phyloP scores from a whole-genome alignment of 2,113 vertebrate genomes.

The Proteles cristata region DNA sequence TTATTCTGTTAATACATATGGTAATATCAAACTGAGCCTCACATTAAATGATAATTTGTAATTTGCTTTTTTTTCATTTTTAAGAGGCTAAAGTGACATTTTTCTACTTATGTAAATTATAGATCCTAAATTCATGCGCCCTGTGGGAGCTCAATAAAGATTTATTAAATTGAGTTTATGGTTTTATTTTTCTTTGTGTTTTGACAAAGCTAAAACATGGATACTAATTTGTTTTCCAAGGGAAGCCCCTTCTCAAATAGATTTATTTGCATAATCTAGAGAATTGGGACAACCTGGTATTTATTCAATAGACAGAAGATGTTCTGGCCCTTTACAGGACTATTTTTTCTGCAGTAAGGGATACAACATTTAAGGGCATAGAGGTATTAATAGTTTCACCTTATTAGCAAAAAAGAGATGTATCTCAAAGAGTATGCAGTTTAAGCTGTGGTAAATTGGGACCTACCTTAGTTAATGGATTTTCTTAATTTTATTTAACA shows the following conservation, averaged over 20 bases:
- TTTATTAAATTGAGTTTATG: slow-evolving; percentile 59
- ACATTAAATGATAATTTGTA: slow-evolving; percentile 63
- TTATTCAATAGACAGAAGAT: neutral
- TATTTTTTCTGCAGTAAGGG: neutral
- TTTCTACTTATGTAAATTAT: slow-evolving; percentile 70
- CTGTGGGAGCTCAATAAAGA: slow-evolving; percentile 73
- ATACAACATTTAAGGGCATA: neutral
- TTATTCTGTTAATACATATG: slow-evolving; percentile 52
- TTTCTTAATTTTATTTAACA: slow-evolving; percentile 29
- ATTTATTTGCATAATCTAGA: slow-evolving; percentile 18
- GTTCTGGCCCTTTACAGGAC: neutral
- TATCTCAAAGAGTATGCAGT: neutral
- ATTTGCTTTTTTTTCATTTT: slow-evolving; percentile 42
- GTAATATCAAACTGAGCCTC: slow-evolving; percentile 72
- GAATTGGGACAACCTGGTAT: neutral
- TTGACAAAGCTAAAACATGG: slow-evolving; percentile 46
- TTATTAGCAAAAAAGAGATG: neutral
- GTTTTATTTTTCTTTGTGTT: slow-evolving; percentile 45
- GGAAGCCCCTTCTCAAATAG: slow-evolving; percentile 31
- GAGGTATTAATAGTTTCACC: neutral
- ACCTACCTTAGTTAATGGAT: slow-evolving; percentile 3
- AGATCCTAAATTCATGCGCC: slow-evolving; percentile 59
- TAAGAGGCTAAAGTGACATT: slow-evolving; percentile 47
- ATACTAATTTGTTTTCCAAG: slow-evolving; percentile 58
- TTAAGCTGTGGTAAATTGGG: neutral